Conservation (phyloP, 2,113 vertebrate genomes). For the Pterocles burchelli region DNA sequence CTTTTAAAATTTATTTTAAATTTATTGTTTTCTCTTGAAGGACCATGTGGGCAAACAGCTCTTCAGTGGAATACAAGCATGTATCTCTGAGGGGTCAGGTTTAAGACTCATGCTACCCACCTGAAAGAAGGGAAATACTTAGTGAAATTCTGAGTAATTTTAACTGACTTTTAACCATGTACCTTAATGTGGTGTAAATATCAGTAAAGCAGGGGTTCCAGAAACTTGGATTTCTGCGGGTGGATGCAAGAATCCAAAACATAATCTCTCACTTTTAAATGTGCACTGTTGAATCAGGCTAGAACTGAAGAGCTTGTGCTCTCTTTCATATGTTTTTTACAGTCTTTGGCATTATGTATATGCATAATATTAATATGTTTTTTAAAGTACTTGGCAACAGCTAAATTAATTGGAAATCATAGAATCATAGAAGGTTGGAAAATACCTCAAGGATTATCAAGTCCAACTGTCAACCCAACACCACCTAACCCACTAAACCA, state of each 20-base stretch:
- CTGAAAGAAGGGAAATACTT: neutral
- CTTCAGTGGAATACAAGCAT: neutral
- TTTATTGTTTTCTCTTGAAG: neutral
- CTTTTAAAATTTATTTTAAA: neutral
- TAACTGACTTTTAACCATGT: neutral
- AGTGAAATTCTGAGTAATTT: neutral
- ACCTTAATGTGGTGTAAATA: neutral
- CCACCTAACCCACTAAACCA: no score
- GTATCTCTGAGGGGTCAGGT: neutral
- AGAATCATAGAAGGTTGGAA: no score
- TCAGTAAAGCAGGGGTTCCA: neutral
- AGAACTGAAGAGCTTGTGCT: neutral
- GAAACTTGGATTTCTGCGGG: neutral
- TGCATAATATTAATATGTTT: neutral
- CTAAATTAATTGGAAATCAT: no score
- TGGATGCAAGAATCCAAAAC: neutral
- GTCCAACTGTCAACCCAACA: no score
- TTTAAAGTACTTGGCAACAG: neutral
- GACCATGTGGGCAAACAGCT: neutral
- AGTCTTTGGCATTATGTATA: neutral
- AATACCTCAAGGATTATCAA: no score
- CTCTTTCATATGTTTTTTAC: neutral
- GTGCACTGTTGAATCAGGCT: neutral
- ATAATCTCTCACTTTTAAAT: neutral
- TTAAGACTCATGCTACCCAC: neutral